Percentiles rank a stretch among this genome's conserved stretches.
Conservation (phyloP, 2,888 invertebrate genomes). For the Quadroppia sp. region DNA sequence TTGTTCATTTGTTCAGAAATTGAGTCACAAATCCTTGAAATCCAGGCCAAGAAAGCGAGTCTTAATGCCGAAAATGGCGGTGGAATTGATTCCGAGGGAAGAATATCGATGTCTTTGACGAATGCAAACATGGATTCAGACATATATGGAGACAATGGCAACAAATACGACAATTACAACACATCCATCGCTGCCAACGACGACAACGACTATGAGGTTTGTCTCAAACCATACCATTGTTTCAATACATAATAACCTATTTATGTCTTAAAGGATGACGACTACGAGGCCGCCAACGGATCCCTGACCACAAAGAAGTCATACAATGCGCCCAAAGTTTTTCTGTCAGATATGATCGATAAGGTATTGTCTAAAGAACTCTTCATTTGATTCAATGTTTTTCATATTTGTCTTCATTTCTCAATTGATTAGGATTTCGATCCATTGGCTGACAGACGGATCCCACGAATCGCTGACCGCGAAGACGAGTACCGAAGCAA, state of each 20-base stretch:
- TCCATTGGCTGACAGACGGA: conserved; percentile 85
- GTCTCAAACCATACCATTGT: conserved; percentile 39
- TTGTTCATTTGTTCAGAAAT: conserved; percentile 69
- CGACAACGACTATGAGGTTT: conserved; percentile 68
- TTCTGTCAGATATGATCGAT: conserved; percentile 77
- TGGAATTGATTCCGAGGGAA: conserved; percentile 61
- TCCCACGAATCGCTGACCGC: conserved; percentile 87
- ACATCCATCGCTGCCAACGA: conserved; percentile 95
- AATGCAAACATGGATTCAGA: conserved; percentile 85
- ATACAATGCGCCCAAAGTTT: conserved; percentile 78
- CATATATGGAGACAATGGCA: conserved; percentile 71
- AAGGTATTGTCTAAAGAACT: too few species aligned
- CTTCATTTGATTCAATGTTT: neutral
- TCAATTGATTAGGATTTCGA: conserved; percentile 67
- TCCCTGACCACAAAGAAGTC: conserved; percentile 65
- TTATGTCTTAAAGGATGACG: conserved; percentile 66
- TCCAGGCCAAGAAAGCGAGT: conserved; percentile 75
- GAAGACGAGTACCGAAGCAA: conserved; percentile 95
- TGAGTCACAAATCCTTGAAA: conserved; percentile 86
- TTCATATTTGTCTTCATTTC: conserved; percentile 30
- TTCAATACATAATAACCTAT: neutral
- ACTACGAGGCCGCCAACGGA: conserved; percentile 61
- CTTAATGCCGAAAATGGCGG: conserved; percentile 61
- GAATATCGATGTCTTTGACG: conserved; percentile 76
- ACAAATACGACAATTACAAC: conserved; percentile 86